Conservation (phyloP, 2,888 invertebrate species). For the Drosophila emarginata region DNA sequence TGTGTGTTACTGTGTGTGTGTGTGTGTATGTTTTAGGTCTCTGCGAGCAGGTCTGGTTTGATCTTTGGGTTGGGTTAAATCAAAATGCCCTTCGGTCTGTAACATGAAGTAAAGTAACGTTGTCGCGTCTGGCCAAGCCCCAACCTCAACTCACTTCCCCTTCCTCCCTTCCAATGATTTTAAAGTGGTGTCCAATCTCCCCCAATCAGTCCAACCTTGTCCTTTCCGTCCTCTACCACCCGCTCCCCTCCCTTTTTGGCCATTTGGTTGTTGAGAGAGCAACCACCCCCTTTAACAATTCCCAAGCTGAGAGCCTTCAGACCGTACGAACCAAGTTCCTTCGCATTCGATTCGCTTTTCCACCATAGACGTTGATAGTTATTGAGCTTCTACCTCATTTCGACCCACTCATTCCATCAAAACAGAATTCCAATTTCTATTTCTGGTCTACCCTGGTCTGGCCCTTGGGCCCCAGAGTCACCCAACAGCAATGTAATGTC, state of each 20-base stretch:
- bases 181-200: slow-evolving; percentile 7
- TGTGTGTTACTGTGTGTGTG: slow-evolving; percentile 16
- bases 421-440: slow-evolving; percentile 25
- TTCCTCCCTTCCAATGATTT: neutral
- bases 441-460: slow-evolving; percentile 10
- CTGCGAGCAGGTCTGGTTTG: neutral
- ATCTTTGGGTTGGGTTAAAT: neutral
- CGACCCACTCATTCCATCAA: neutral
- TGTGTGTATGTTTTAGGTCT: slow-evolving; percentile 30
- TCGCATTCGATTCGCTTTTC: slow-evolving; percentile 67
- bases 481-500: slow-evolving; percentile 71
- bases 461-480: slow-evolving; percentile 23
- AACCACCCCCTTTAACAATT: slow-evolving; percentile 41
- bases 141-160: neutral
- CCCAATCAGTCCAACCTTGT: slow-evolving; percentile 1
- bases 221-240: neutral
- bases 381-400: slow-evolving; percentile 62
- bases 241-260: neutral
- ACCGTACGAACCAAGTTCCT: slow-evolving; percentile 46
- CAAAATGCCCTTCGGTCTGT: slow-evolving; percentile 19
- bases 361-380: slow-evolving; percentile 70
- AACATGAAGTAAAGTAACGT: slow-evolving; percentile 24
- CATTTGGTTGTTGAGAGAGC: too few species aligned
- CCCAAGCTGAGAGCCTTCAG: slow-evolving; percentile 56
- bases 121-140: slow-evolving; percentile 44